A percentile compares a stretch with the other conserved stretches of the same genome.
phyloP scores from a whole-genome alignment of 2,888 invertebrate species.

The Cheilosia soror region DNA sequence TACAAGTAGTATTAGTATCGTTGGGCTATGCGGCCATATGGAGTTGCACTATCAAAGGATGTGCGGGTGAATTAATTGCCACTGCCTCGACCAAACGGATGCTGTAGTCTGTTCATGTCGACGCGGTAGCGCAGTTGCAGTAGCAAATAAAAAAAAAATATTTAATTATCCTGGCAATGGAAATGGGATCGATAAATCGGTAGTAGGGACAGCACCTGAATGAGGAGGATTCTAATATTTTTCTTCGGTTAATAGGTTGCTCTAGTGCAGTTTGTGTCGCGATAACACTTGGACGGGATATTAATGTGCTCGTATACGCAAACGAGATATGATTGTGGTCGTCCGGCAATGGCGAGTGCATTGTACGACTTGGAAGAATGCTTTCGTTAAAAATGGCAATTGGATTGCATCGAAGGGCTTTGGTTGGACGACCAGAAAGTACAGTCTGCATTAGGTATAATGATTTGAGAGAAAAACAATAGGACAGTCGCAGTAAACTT shows the following conservation, averaged over 20 bases:
- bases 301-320: background rate
- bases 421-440: background rate
- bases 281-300: constrained; percentile 26
- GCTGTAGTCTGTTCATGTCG: constrained; percentile 15
- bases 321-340: background rate
- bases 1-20: background rate
- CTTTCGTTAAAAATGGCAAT: background rate
- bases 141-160: constrained; percentile 30
- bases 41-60: constrained; percentile 1
- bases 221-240: constrained; percentile 15
- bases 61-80: constrained; percentile 48
- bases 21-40: background rate
- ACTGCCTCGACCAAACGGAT: constrained; percentile 30
- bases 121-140: background rate
- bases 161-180: constrained; percentile 36
- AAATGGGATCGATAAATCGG: constrained; percentile 39
- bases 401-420: background rate
- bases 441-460: no score
- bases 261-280: constrained; percentile 11
- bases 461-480: no score
- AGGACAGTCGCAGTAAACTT: no score
- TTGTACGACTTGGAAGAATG: background rate
- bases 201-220: background rate
- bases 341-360: background rate
- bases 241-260: constrained; percentile 2